Base-by-base conservation (phyloP, 2,797 vertebrate genomes). In the Macropodus opercularis region DNA sequence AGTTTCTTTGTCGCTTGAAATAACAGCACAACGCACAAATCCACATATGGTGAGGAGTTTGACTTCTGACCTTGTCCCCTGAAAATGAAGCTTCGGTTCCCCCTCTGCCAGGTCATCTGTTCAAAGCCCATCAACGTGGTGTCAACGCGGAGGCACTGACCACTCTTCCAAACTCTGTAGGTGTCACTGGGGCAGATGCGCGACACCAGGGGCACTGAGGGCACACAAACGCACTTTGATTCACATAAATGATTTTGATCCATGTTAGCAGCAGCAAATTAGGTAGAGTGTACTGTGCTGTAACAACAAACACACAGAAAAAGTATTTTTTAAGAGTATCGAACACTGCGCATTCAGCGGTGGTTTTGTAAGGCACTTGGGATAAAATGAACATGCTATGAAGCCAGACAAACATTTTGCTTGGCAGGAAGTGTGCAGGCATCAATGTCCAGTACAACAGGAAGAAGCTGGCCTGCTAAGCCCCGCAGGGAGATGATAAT, bases 71-170 rank as follows among this genome's bases (percentile, higher is more conserved):
- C 97, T 93, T 96, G 95, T 23, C 97, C 97, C 63, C 87, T 94
- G 87, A 99, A 98, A 82, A 99, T 94, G 3, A 98, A 98, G 87
- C 97, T 98, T 64, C 97, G 94, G 83, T 95, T 98, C 77, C 97
- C 97, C 79, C 97, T 92, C 86, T 99, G 97, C 97, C 97, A 99
- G n/a, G 96, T 97, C 97, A 99, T 99, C 17, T 99, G 97, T 76
- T 98, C 97, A 3, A 99, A 99, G 57, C 97, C 96, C 85, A 95
- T 95, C 63, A 98, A 88, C 0, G 97, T 98, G 41, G 97, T 98
- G 90, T 99, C 97, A 17, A 98, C 96, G 0, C 97, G 94, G 55
- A 98, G 91, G 87, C 95, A 96, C 91, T 98, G 96, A 11, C 97
- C 97, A 0, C 97, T 96, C 89, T 99, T 99, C 97, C 97, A 99